These are phyloP conservation scores for Endotricha flammealis DNA, from an alignment of 2,888 invertebrate species.

Conservation along the genomic window DNA sequence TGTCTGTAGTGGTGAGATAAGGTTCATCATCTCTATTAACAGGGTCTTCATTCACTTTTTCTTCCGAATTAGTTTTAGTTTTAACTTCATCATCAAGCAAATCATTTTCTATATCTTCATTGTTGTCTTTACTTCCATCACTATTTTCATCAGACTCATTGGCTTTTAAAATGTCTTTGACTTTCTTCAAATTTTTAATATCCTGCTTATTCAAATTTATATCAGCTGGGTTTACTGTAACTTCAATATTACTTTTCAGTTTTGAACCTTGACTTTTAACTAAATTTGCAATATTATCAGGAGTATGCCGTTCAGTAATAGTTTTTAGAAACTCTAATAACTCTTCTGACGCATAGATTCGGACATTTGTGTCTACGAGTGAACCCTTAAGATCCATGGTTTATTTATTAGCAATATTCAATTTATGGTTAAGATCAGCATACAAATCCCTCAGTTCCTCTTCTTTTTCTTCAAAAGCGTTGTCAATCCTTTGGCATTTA, in stretches of 20 bases:
- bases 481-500: conserved; percentile 86
- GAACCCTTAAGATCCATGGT: conserved; percentile 75
- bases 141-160: conserved; percentile 9
- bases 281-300: conserved; percentile 69
- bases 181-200: conserved; percentile 41
- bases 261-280: conserved; percentile 30
- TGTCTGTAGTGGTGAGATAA: conserved; percentile 64
- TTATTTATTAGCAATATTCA: conserved; percentile 77
- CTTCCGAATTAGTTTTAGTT: neutral
- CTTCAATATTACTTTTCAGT: conserved; percentile 19
- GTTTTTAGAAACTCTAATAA: conserved; percentile 75
- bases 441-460: conserved; percentile 86
- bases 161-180: conserved; percentile 30
- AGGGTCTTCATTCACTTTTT: conserved; percentile 6
- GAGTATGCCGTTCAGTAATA: conserved; percentile 63
- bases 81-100: neutral
- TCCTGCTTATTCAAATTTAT: conserved; percentile 40
- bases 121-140: neutral
- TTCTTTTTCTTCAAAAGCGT: conserved; percentile 87
- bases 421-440: conserved; percentile 84
- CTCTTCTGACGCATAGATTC: conserved; percentile 80
- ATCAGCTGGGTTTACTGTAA: conserved; percentile 23
- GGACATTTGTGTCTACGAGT: conserved; percentile 81
- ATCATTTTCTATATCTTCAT: conserved; percentile 1
- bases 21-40: conserved; percentile 21